These are phyloP conservation scores for Neomorphus geoffroyi DNA, from an alignment of 2,797 vertebrate species.

Conservation along the genomic window DNA sequence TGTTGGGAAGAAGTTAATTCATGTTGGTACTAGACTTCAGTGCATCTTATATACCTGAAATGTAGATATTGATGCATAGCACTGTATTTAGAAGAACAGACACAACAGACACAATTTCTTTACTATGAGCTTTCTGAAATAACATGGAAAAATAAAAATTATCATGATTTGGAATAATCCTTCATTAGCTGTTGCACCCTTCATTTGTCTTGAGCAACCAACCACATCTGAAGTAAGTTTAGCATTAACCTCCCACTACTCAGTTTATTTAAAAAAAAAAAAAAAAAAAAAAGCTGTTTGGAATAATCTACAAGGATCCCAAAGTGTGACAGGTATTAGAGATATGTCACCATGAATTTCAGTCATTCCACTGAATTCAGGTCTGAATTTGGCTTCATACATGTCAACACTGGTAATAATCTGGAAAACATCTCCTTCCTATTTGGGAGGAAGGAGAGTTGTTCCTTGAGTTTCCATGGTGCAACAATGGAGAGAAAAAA, in stretches of 20 bases:
- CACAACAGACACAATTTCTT: not conserved
- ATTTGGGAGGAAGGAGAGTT: not conserved
- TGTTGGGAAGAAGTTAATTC: not conserved
- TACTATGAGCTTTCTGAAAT: not conserved
- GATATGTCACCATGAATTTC: not conserved
- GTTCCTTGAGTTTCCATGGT: not conserved
- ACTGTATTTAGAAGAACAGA: not conserved
- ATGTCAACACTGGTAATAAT: not conserved
- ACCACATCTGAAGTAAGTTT: not conserved
- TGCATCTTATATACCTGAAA: not conserved
- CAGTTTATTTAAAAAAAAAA: not conserved
- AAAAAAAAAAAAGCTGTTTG: not conserved
- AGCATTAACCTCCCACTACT: not conserved
- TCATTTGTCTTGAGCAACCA: not conserved
- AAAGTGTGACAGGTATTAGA: not conserved
- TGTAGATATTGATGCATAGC: not conserved
- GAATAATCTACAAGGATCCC: not conserved
- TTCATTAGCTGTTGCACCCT: not conserved
- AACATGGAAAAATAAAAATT: not conserved
- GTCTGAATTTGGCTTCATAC: not conserved
- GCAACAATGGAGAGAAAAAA: not conserved
- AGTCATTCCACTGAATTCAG: not conserved
- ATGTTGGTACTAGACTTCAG: not conserved
- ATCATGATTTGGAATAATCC: not conserved
- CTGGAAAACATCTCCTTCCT: slow-evolving; percentile 4